Evolutionary conservation across 1,140 invertebrate genomes (phyloP), one percentile per base, ranked within the genome.

Genomic region (Drosophila ananassae): DNA sequence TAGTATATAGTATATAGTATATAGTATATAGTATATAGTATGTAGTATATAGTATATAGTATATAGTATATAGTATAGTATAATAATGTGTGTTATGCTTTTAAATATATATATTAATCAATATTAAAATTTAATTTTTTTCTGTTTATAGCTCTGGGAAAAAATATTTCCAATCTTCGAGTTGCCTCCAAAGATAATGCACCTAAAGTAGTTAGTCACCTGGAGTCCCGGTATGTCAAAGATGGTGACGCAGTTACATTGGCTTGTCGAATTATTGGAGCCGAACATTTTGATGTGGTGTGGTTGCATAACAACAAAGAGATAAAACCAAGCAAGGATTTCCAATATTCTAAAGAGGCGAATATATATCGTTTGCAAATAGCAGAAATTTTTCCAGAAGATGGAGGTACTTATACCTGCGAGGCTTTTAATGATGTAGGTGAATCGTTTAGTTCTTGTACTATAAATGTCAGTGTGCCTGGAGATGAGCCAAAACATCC

Each of bases 221-320:
- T 97, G 34, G 92, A 94, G 72, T 97, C 97, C 28, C 93, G 94
- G 82, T 95, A 94, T 66, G 97, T 98, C 1, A 96, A 95, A 50
- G 97, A 98, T 90, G 98, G 97, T 12, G 97, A 98, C 62, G 93
- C 96, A 2, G 95, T 98, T 12, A 96, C 95, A 28, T 92, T 99
- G 37, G 95, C 95, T 37, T 98, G 97, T 92, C 95, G 95, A 79
- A 97, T 99, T 76, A 96, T 96, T 81, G 97, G 97, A 7, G 95
- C 97, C 4, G 94, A 96, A 73, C 96, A 97, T 75, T 98, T 98
- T 91, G 97, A 98, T 90, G 97, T 98, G 2, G 94, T 97, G 48
- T 99, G 98, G 98, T 93, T 99, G 46, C 97, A 98, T 92, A 98
- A 98, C 90, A 98, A 98, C 92, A 98, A 98, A 92, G 97, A 98